A percentile compares a stretch with the other conserved stretches of the same genome.
phyloP scores from a whole-genome alignment of 92 coral and sea anemone species.

The Palythoa caribaeorum region DNA sequence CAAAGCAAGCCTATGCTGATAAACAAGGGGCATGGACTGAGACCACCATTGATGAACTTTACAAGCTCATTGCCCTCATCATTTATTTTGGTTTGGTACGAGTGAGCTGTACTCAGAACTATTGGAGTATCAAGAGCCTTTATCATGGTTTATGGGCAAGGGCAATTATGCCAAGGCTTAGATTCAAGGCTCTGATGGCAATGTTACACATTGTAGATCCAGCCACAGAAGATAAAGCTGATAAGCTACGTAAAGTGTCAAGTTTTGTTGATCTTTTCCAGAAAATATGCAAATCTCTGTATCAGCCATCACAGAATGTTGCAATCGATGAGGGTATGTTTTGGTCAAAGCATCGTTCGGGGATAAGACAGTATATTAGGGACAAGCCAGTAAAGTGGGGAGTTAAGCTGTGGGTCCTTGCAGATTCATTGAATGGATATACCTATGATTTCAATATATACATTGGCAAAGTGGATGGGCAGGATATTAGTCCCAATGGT shows the following conservation, averaged over 20 bases:
- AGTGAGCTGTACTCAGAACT: conserved; percentile 59
- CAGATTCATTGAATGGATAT: conserved; percentile 72
- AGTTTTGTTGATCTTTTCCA: conserved; percentile 63
- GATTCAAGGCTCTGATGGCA: conserved; percentile 72
- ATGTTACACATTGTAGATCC: conserved; percentile 77
- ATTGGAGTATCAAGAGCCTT: conserved; percentile 77
- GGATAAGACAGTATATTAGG: conserved; percentile 68
- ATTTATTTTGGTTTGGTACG: conserved; percentile 73
- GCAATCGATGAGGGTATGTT: conserved; percentile 77
- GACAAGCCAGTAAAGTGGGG: conserved; percentile 64
- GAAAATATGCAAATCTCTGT: conserved; percentile 53
- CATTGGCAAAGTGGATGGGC: conserved; percentile 67
- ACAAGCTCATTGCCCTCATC: conserved; percentile 64
- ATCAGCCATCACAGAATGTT: conserved; percentile 74
- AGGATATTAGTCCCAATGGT: conserved; percentile 57
- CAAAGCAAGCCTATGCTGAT: conserved; percentile 27
- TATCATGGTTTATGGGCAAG: conserved; percentile 89
- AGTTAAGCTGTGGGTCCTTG: conserved; percentile 71
- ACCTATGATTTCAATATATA: conserved; percentile 65
- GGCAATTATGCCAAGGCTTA: conserved; percentile 39
- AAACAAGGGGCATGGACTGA: conserved; percentile 59
- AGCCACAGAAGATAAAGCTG: conserved; percentile 48
- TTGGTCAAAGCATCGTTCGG: conserved; percentile 70
- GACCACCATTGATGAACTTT: conserved; percentile 67
- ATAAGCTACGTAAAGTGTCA: conserved; percentile 67